Evolutionary conservation across 1,140 invertebrate species (phyloP).

Genomic region (Psix sp.): DNA sequence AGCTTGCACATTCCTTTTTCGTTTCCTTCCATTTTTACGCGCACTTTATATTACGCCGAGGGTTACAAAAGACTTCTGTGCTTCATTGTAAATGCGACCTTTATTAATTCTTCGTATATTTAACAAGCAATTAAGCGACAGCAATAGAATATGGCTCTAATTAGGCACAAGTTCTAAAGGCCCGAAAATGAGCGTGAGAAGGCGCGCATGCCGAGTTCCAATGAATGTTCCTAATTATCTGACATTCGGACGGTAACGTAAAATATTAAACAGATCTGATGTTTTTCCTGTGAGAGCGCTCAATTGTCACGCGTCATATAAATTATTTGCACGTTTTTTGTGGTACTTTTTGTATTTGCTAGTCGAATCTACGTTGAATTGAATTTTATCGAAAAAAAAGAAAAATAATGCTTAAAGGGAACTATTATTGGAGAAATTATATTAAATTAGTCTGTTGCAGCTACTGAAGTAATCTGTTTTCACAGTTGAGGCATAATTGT

Average conservation of each 20-base stretch:
- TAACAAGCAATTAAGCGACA: conserved; percentile 53
- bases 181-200: conserved; percentile 44
- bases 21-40: conserved; percentile 8
- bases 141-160: conserved; percentile 47
- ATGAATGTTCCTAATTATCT: conserved; percentile 35
- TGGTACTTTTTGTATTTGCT: not conserved
- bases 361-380: too few species aligned
- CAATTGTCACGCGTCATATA: conserved; percentile 22
- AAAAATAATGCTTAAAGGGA: too few species aligned
- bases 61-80: conserved; percentile 40
- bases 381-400: too few species aligned
- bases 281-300: conserved; percentile 17
- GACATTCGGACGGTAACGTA: conserved; percentile 22
- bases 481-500: too few species aligned
- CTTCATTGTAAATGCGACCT: conserved; percentile 38
- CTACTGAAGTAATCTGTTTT: too few species aligned
- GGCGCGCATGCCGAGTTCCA: conserved; percentile 29
- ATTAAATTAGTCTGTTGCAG: too few species aligned
- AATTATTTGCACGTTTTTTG: not conserved
- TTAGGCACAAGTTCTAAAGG: conserved; percentile 41
- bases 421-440: too few species aligned
- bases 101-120: conserved; percentile 55
- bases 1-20: not conserved
- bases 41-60: conserved; percentile 24
- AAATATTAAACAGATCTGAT: conserved; percentile 39